phyloP scores from a whole-genome alignment of 2,113 vertebrate genomes.

The Onychostoma macrolepis region DNA sequence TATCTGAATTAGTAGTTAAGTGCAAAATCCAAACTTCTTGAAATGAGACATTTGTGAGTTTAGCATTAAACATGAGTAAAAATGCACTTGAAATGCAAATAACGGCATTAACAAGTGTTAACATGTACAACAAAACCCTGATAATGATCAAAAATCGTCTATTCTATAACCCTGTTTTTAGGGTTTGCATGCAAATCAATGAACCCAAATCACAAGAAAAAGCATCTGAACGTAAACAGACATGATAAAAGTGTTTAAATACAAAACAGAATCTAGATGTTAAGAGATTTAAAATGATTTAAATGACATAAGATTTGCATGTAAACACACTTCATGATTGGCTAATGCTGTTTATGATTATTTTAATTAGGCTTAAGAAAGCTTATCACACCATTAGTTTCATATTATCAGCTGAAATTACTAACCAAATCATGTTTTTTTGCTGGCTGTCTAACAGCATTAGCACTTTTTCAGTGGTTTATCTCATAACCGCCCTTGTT shows the following conservation, averaged over 20 bases:
- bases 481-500: background rate
- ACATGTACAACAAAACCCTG: background rate
- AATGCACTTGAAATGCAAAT: conserved; percentile 7
- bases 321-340: background rate
- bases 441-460: background rate
- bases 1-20: background rate
- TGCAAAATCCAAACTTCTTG: background rate
- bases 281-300: background rate
- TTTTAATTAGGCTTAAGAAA: background rate
- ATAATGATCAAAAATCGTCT: background rate
- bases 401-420: background rate
- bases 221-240: background rate
- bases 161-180: background rate
- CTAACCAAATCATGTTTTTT: background rate
- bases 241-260: background rate
- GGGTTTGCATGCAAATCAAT: background rate
- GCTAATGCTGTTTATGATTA: background rate
- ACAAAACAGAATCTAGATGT: background rate
- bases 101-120: background rate
- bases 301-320: background rate
- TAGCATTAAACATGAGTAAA: background rate
- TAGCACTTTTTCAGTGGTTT: background rate
- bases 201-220: background rate
- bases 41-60: background rate
- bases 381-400: background rate